A percentile compares a stretch with the other conserved stretches of the same genome.
These are phyloP conservation scores for Brachionus rubens DNA, from an alignment of 1,140 invertebrate genomes.

Conservation along the genomic window DNA sequence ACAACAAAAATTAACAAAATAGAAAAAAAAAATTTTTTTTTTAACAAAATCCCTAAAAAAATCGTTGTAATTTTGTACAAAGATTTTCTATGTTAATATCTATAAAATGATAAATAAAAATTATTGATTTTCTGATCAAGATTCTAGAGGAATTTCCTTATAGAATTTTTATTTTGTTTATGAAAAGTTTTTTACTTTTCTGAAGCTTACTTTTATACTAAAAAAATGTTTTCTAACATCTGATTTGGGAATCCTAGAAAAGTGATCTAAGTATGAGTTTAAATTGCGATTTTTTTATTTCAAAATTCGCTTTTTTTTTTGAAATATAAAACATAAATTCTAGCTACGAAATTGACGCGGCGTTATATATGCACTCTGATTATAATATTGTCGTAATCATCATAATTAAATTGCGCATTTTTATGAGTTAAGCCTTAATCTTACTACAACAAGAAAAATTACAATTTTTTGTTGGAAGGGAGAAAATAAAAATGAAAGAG, in stretches of 20 bases:
- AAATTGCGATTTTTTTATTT: conserved; percentile 30
- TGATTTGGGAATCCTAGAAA: conserved; percentile 4
- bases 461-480: not conserved
- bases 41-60: too few species aligned
- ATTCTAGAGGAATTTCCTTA: too few species aligned
- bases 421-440: not conserved
- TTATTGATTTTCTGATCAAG: too few species aligned
- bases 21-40: too few species aligned
- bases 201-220: too few species aligned
- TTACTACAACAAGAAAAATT: not conserved
- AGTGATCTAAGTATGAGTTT: not conserved
- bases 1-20: conserved; percentile 3
- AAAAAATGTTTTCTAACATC: not conserved
- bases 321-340: too few species aligned
- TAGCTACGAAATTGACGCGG: conserved; percentile 23
- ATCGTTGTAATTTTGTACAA: too few species aligned
- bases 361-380: not conserved
- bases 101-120: too few species aligned
- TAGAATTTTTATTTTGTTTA: too few species aligned
- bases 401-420: conserved; percentile 34
- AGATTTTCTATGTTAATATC: too few species aligned
- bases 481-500: not conserved
- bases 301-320: not conserved
- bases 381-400: conserved; percentile 7
- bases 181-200: too few species aligned